Evolutionary conservation across 2,888 invertebrate genomes (phyloP).

Genomic region (Scaptomyza cyrtandrae): DNA sequence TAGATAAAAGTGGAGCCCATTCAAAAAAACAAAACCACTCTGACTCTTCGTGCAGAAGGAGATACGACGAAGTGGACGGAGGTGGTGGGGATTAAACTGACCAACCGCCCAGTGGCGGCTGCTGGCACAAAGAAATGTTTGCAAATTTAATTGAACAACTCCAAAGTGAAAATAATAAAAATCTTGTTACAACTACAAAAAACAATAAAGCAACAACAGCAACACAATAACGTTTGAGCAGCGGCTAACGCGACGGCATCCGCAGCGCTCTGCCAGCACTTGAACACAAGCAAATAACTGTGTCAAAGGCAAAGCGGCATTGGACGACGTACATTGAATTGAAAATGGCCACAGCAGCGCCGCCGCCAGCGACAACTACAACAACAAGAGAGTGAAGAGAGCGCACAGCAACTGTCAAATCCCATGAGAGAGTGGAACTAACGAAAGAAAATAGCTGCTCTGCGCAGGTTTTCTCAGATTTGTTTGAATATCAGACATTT

Average conservation of each 20-base stretch:
- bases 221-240: constrained; percentile 33
- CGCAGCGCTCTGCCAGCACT: constrained; percentile 34
- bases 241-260: neutral
- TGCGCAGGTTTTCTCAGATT: constrained; percentile 30
- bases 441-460: neutral
- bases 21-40: constrained; percentile 48
- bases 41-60: constrained; percentile 14
- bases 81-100: neutral
- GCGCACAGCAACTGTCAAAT: constrained; percentile 5
- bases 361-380: neutral
- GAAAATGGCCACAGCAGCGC: constrained; percentile 54
- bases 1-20: constrained; percentile 42
- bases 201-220: constrained; percentile 4
- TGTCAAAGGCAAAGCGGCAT: constrained; percentile 71
- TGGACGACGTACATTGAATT: constrained; percentile 57
- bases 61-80: neutral
- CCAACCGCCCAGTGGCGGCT: constrained; percentile 11
- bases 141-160: constrained; percentile 70
- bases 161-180: constrained; percentile 56
- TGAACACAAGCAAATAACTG: constrained; percentile 52
- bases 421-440: constrained; percentile 14
- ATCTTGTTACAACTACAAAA: constrained; percentile 20
- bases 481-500: neutral
- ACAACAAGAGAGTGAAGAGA: constrained; percentile 10
- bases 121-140: constrained; percentile 43